Evolutionary conservation across 37 sponge, comb jelly and placozoan genomes (phyloP), one percentile per base, ranked within the genome.

Genomic region (Haliclona indistincta): DNA sequence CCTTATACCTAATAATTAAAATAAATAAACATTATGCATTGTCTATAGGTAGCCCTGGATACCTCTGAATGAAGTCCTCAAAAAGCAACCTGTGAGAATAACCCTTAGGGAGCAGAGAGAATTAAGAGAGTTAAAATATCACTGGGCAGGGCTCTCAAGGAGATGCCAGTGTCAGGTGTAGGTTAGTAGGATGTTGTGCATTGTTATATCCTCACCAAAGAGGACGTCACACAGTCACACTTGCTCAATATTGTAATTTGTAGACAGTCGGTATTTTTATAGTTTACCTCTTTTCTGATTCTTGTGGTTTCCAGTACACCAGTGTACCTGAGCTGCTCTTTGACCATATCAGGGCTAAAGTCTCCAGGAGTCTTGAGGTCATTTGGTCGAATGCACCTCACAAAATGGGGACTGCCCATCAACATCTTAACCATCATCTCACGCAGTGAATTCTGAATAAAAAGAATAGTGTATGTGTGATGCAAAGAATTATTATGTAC

Each of bases 301-400:
- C 82, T 34, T n/a, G 74, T 85, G 40, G 89, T 88, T 55, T 93
- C 94, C 74, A 93, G 56, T 11, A 93, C 86, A 29, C 94, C 94
- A 39, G 94, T 93, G 79, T 93, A 85, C 30, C 80, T 43, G 22
- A 93, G 75, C 62, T 93, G 94, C 35, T 68, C 54, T 34, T 76
- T 28, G 0, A 93, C 94, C 54, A 81, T 88, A 37, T 93, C 89
- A 20, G 67, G 55, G 3, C 73, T 55, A 56, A 93, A 93, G 49
- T 74, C 68, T n/a, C 77, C 65, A 8, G 81, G 82, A 54, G 80
- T 81, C 68, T 77, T 75, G 42, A 85, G 40, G 35, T 85, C 87
- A 65, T 93, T 93, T 1, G 94, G 94, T 25, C 91, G 79, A 28
- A 93, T 93, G 43, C 94, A 93, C 64, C 93, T 77, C 37, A 94